Percentiles rank a stretch among this genome's conserved stretches.
phyloP scores from a whole-genome alignment of 2,797 vertebrate species.

The Helarctos malayanus region DNA sequence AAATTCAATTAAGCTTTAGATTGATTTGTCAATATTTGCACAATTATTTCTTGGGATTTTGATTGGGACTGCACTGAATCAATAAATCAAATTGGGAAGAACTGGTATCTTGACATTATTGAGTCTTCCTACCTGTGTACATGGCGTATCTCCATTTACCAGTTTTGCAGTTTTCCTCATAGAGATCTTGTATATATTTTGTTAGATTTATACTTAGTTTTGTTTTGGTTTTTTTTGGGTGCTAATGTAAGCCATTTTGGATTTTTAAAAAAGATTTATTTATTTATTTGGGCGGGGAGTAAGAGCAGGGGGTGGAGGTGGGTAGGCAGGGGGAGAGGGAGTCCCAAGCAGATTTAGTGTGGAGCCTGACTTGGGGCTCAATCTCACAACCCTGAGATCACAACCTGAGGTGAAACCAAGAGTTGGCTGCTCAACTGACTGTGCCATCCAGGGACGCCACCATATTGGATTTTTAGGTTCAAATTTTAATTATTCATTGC shows the following conservation, averaged over 20 bases:
- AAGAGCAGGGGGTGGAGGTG: background rate
- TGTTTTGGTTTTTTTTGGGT: background rate
- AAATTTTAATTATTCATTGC: slow-evolving; percentile 2
- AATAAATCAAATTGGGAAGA: background rate
- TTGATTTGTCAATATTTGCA: background rate
- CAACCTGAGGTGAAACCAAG: background rate
- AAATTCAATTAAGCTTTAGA: slow-evolving; percentile 22
- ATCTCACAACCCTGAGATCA: background rate
- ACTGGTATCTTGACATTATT: background rate
- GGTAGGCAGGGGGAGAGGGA: background rate
- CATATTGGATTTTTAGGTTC: slow-evolving; percentile 10
- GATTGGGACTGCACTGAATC: background rate
- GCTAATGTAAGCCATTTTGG: background rate
- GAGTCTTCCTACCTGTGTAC: background rate
- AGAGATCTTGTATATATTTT: background rate
- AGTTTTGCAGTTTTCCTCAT: slow-evolving; percentile 31
- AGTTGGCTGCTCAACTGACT: background rate
- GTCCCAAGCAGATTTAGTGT: background rate
- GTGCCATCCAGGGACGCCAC: background rate
- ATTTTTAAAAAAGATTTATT: background rate
- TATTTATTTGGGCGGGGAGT: too few relatives aligned
- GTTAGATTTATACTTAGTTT: background rate
- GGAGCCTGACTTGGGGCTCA: background rate
- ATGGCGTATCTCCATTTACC: background rate
- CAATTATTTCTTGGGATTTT: background rate